phyloP scores from a whole-genome alignment of 1,140 invertebrate species.

The Philotrypesis tridentata region DNA sequence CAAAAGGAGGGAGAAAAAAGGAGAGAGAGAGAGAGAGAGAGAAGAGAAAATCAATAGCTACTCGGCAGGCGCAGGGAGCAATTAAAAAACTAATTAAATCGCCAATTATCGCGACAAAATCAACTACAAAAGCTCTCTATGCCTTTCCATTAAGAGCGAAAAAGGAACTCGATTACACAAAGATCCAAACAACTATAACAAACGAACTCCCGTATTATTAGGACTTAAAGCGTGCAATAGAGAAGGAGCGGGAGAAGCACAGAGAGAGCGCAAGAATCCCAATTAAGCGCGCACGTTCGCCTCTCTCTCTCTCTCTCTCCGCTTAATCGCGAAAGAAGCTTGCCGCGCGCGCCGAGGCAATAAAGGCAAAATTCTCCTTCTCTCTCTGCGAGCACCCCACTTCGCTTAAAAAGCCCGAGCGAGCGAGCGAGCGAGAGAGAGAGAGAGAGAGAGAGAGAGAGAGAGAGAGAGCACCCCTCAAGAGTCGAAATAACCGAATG shows the following conservation, averaged over 20 bases:
- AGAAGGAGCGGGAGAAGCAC: slow-evolving; percentile 2
- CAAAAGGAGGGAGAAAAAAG: background rate
- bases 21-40: background rate
- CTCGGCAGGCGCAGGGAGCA: background rate
- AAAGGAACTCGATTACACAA: slow-evolving; percentile 23
- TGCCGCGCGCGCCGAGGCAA: slow-evolving; percentile 35
- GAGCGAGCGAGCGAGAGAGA: background rate
- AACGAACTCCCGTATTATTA: slow-evolving; percentile 33
- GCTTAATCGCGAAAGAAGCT: slow-evolving; percentile 47
- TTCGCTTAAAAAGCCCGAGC: slow-evolving; percentile 15
- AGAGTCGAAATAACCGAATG: slow-evolving; percentile 45
- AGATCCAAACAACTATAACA: slow-evolving; percentile 15
- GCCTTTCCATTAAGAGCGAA: slow-evolving; percentile 26
- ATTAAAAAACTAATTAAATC: slow-evolving; percentile 10
- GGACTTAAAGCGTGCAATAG: slow-evolving; percentile 32
- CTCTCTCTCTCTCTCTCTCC: slow-evolving; percentile 26
- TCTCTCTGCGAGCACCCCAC: slow-evolving; percentile 39
- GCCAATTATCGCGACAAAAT: background rate
- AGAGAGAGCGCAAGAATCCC: slow-evolving; percentile 49
- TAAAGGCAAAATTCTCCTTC: slow-evolving; percentile 32
- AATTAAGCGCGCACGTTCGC: slow-evolving; percentile 46
- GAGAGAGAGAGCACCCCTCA: slow-evolving; percentile 7
- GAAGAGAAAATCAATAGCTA: background rate
- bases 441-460: slow-evolving; percentile 7
- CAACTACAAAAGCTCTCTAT: background rate